phyloP scores from a whole-genome alignment of 2,797 vertebrate genomes.

The Lophius americanus region DNA sequence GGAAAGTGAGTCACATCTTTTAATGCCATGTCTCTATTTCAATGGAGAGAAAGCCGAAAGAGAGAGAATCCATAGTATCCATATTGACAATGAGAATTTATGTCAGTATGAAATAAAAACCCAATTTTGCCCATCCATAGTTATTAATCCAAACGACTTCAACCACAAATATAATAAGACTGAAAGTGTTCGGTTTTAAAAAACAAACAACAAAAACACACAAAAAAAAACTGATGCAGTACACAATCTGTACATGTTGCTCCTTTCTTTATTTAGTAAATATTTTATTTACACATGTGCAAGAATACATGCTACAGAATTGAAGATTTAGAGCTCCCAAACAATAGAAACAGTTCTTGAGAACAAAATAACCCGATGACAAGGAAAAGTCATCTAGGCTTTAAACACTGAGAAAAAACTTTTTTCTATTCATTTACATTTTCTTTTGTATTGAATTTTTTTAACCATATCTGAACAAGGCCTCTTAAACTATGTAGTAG shows the following conservation, averaged over 20 bases:
- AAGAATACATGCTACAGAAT: conserved; percentile 84
- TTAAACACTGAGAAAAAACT: conserved; percentile 81
- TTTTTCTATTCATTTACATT: conserved; percentile 40
- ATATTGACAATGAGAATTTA: no score
- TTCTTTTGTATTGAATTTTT: conserved; percentile 26
- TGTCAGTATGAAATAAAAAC: no score
- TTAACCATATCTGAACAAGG: conserved; percentile 76
- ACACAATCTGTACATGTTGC: conserved; percentile 36
- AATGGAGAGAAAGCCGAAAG: no score
- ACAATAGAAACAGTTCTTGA: conserved; percentile 75
- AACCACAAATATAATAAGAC: no score
- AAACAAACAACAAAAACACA: no score
- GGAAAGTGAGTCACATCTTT: no score
- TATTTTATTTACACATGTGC: conserved; percentile 80
- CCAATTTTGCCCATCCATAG: no score
- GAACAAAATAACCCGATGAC: conserved; percentile 68
- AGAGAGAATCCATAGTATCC: no score
- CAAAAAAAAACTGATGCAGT: neutral
- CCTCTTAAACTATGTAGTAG: conserved; percentile 81
- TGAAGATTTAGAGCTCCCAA: conserved; percentile 74
- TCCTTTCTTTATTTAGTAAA: conserved; percentile 81
- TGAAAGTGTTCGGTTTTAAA: no score
- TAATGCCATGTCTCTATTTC: no score
- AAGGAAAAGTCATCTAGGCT: conserved; percentile 69
- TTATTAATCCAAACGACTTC: no score